phyloP scores from a whole-genome alignment of 2,113 vertebrate genomes.

The Paradoxurus hermaphroditus region DNA sequence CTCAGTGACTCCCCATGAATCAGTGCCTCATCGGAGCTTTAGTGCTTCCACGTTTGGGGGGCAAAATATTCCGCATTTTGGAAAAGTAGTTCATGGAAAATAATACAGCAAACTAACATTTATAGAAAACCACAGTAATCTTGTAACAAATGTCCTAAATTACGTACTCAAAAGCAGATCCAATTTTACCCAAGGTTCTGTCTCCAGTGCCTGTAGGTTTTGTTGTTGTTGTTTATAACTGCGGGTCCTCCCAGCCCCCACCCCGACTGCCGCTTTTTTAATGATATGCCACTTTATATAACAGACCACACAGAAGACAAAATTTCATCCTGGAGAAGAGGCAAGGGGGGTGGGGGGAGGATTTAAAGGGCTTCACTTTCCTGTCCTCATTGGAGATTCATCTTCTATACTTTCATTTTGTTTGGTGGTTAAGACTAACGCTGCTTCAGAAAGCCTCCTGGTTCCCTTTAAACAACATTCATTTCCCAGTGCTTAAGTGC shows the following conservation, averaged over 20 bases:
- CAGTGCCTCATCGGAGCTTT: slow-evolving; percentile 72
- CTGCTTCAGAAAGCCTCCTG: slow-evolving; percentile 25
- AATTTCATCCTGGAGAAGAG: not conserved
- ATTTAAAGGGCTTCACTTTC: slow-evolving; percentile 20
- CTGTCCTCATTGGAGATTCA: not conserved
- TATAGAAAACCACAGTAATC: slow-evolving; percentile 82
- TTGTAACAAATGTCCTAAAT: slow-evolving; percentile 81
- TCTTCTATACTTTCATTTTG: slow-evolving; percentile 35
- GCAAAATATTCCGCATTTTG: slow-evolving; percentile 76
- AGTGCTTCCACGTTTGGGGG: slow-evolving; percentile 75
- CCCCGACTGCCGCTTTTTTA: not conserved
- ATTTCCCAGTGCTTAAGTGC: not conserved
- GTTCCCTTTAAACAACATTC: not conserved
- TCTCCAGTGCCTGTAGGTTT: slow-evolving; percentile 47
- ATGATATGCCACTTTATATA: not conserved
- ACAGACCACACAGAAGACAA: not conserved
- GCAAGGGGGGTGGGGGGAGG: not conserved
- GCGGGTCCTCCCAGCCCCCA: not conserved
- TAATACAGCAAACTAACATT: slow-evolving; percentile 79
- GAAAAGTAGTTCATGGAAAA: slow-evolving; percentile 81
- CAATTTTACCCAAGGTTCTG: slow-evolving; percentile 76
- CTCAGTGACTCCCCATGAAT: slow-evolving; percentile 78
- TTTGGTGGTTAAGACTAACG: slow-evolving; percentile 56
- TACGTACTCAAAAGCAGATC: slow-evolving; percentile 78
- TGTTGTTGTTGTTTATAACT: slow-evolving; percentile 41